These are phyloP conservation scores for Montipora capitata DNA, from an alignment of 92 coral and sea anemone genomes.

Conservation along the genomic window DNA sequence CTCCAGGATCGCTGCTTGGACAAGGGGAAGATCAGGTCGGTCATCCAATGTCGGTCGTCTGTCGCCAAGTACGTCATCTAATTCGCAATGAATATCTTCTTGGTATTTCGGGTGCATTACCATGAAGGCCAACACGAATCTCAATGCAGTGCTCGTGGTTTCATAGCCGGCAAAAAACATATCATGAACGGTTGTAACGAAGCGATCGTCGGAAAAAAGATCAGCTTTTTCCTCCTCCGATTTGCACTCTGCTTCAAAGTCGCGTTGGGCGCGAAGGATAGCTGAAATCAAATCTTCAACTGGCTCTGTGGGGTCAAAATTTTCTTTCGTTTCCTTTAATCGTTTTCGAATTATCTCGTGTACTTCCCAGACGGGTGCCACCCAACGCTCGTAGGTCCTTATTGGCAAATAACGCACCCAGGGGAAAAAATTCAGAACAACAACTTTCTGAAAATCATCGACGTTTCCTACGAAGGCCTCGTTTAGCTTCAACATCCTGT, in stretches of 20 bases:
- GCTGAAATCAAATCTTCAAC: slow-evolving; percentile 44
- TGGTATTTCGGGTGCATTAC: slow-evolving; percentile 37
- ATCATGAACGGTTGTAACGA: slow-evolving; percentile 42
- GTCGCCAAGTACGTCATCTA: slow-evolving; percentile 33
- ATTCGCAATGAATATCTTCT: slow-evolving; percentile 24
- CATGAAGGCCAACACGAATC: slow-evolving; percentile 41
- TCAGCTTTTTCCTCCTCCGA: slow-evolving; percentile 35
- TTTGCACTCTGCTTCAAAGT: slow-evolving; percentile 4
- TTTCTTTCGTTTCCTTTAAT: slow-evolving; percentile 13
- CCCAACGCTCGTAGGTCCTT: not conserved
- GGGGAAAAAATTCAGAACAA: not conserved
- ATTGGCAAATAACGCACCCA: not conserved
- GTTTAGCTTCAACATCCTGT: slow-evolving; percentile 26
- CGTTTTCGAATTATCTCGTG: slow-evolving; percentile 14
- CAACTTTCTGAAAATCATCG: not conserved
- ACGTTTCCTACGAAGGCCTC: slow-evolving; percentile 6
- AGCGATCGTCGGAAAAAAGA: slow-evolving; percentile 41
- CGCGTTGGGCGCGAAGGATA: slow-evolving; percentile 8
- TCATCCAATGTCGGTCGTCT: slow-evolving; percentile 44
- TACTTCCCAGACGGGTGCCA: not conserved
- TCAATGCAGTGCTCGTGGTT: slow-evolving; percentile 50
- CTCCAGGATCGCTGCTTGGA: slow-evolving; percentile 55
- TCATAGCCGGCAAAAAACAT: slow-evolving; percentile 61
- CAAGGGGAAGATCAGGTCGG: slow-evolving; percentile 38
- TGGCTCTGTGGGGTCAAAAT: slow-evolving; percentile 43